phyloP scores from a whole-genome alignment of 2,113 vertebrate species.

The Zosterops hypoxanthus region DNA sequence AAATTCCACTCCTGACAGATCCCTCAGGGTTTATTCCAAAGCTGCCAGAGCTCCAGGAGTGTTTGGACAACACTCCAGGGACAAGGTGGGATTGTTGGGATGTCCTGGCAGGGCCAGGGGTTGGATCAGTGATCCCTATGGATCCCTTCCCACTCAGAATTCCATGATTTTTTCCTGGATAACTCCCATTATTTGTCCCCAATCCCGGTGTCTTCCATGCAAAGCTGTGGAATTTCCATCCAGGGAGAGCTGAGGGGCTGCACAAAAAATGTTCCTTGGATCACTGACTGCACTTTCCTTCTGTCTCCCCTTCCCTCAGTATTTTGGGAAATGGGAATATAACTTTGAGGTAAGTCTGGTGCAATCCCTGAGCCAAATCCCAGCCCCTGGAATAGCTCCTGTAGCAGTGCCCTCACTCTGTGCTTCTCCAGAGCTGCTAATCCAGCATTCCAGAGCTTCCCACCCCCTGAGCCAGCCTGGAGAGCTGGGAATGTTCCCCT shows the following conservation, averaged over 20 bases:
- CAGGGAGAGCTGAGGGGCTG: not conserved
- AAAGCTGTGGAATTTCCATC: not conserved
- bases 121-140: not conserved
- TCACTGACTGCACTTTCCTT: not conserved
- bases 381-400: not conserved
- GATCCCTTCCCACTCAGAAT: rapidly evolving
- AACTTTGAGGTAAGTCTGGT: slow-evolving; percentile 90
- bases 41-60: not conserved
- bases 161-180: not conserved
- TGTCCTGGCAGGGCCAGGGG: not conserved
- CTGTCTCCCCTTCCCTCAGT: slow-evolving; percentile 73
- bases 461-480: not conserved
- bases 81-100: not conserved
- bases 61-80: not conserved
- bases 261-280: not conserved
- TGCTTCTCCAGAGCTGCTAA: not conserved
- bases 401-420: not conserved
- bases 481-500: not conserved
- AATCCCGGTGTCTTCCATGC: rapidly evolving
- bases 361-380: not conserved
- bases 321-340: slow-evolving; percentile 94
- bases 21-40: not conserved
- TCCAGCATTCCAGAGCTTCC: not conserved
- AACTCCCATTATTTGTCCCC: rapidly evolving
- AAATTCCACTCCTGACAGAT: not conserved